A percentile compares a stretch with the other conserved stretches of the same genome.
Conservation (phyloP, 2,113 vertebrate species). For the human (Homo sapiens) region DNA sequence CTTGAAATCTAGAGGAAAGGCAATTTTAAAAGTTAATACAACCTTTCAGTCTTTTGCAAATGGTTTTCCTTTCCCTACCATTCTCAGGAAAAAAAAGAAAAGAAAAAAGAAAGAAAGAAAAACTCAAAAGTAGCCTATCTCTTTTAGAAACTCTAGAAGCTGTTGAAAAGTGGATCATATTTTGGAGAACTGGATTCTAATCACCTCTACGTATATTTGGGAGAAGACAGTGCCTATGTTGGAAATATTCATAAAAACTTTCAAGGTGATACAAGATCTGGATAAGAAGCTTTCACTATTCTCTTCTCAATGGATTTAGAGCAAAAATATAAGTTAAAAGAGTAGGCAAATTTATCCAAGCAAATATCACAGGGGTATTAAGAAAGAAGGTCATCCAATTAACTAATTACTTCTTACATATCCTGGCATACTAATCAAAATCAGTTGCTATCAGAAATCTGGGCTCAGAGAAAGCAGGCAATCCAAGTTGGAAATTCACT, state of each 20-base stretch:
- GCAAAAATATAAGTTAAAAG: slow-evolving; percentile 21
- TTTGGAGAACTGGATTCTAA: not conserved
- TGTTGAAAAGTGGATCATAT: not conserved
- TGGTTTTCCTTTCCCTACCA: not conserved
- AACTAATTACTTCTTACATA: slow-evolving; percentile 46
- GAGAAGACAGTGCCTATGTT: not conserved
- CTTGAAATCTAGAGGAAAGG: slow-evolving; percentile 20
- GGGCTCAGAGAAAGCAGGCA: not conserved
- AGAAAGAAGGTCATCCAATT: slow-evolving; percentile 61
- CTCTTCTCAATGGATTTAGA: slow-evolving; percentile 38
- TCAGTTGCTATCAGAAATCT: slow-evolving; percentile 48
- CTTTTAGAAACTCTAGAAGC: not conserved
- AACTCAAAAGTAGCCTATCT: not conserved
- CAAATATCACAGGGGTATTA: slow-evolving; percentile 45
- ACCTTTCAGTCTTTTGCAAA: not conserved
- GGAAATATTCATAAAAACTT: slow-evolving; percentile 10
- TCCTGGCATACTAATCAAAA: slow-evolving; percentile 3
- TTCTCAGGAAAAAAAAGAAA: not conserved
- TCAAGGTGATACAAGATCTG: not conserved
- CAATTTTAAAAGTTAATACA: not conserved
- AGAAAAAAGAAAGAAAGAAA: not conserved
- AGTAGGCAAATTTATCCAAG: slow-evolving; percentile 59
- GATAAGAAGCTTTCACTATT: not conserved
- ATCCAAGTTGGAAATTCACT: slow-evolving; percentile 25
- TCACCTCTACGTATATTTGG: not conserved